A percentile compares a stretch with the other conserved stretches of the same genome.
These are phyloP conservation scores for Spodoptera frugiperda DNA, from an alignment of 1,140 invertebrate genomes.

Conservation along the genomic window DNA sequence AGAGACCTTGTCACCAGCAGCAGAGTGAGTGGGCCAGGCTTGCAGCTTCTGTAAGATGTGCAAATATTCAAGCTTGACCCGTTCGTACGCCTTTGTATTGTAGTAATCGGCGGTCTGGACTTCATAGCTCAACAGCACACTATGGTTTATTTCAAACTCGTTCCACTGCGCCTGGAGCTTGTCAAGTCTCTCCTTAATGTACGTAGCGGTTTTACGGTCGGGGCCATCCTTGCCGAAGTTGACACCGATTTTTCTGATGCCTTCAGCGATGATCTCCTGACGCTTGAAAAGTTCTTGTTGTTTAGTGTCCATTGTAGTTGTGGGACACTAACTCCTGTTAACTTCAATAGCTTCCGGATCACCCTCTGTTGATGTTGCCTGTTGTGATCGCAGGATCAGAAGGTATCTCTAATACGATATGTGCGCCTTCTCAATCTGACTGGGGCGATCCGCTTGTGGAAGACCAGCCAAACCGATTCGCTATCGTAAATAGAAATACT, in stretches of 20 bases:
- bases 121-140: not conserved
- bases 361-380: conserved; percentile 5
- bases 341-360: conserved; percentile 29
- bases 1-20: conserved; percentile 5
- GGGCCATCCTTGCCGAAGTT: conserved; percentile 15
- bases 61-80: not conserved
- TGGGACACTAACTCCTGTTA: conserved; percentile 22
- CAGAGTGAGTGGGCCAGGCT: not conserved
- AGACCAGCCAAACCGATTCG: conserved; percentile 13
- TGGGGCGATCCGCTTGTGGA: conserved; percentile 16
- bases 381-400: conserved; percentile 9
- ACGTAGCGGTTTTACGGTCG: not conserved
- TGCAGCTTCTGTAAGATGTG: conserved; percentile 1
- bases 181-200: conserved; percentile 10
- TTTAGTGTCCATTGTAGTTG: conserved; percentile 27
- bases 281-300: conserved; percentile 22
- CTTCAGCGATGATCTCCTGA: conserved; percentile 11
- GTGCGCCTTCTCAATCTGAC: no score
- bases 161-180: conserved; percentile 8
- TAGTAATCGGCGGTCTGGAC: not conserved
- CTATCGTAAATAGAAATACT: conserved; percentile 8
- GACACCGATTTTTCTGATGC: conserved; percentile 4
- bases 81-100: not conserved
- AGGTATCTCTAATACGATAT: conserved; percentile 7
- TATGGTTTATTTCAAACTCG: conserved; percentile 7